Conservation (phyloP, 2,113 vertebrate genomes). For the Etia nguti region DNA sequence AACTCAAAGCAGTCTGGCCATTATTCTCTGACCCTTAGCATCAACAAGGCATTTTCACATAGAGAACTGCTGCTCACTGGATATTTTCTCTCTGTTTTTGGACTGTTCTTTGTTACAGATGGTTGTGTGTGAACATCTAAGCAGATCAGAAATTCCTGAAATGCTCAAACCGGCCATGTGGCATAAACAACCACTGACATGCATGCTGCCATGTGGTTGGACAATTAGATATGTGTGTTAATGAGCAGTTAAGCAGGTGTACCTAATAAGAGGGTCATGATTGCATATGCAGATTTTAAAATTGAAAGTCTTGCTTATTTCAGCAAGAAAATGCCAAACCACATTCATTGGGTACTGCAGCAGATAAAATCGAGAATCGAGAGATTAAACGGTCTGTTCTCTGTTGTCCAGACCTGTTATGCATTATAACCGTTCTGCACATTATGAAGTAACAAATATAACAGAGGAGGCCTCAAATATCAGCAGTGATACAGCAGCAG, state of each 20-base stretch:
- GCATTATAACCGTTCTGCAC: background rate
- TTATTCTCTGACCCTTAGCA: background rate
- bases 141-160: background rate
- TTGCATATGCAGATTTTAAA: background rate
- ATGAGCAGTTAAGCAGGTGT: background rate
- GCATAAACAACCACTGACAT: background rate
- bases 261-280: background rate
- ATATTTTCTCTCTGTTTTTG: background rate
- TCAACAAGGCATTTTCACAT: background rate
- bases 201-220: background rate
- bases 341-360: background rate
- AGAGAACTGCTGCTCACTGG: background rate
- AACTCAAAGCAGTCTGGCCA: accelerated
- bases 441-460: background rate
- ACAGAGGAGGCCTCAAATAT: background rate
- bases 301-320: background rate
- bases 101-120: background rate
- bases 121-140: background rate
- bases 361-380: background rate
- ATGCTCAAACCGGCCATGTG: accelerated
- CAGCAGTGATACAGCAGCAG: accelerated
- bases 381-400: background rate
- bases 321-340: background rate
- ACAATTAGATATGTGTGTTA: background rate
- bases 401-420: background rate